Conservation (phyloP, 2,888 invertebrate genomes). For the Amitus sp. region DNA sequence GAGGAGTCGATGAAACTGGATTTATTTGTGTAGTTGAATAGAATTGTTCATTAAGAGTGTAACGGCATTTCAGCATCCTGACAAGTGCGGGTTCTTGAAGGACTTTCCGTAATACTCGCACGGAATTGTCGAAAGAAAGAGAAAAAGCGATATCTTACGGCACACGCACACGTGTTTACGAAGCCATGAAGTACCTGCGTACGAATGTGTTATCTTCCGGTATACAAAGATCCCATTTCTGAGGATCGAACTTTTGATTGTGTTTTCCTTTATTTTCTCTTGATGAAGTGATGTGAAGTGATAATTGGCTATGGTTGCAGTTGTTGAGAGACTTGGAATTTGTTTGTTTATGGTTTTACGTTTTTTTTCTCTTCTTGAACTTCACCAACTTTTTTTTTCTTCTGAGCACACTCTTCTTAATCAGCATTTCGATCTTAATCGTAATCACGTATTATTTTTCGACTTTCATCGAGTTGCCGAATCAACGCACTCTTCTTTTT, state of each 20-base stretch:
- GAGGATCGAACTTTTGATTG: slow-evolving; percentile 53
- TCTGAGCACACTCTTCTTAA: slow-evolving; percentile 54
- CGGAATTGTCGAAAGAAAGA: slow-evolving; percentile 43
- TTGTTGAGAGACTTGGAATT: slow-evolving; percentile 61
- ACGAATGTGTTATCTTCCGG: slow-evolving; percentile 52
- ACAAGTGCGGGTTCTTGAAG: slow-evolving; percentile 57
- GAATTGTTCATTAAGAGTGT: slow-evolving; percentile 25
- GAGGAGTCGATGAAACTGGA: neutral
- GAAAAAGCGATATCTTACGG: slow-evolving; percentile 54
- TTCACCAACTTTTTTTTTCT: slow-evolving; percentile 45
- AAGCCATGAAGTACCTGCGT: slow-evolving; percentile 60
- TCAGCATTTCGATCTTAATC: slow-evolving; percentile 51
- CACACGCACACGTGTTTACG: slow-evolving; percentile 63
- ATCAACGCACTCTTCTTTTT: slow-evolving; percentile 1
- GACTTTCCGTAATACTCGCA: slow-evolving; percentile 55
- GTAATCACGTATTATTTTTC: slow-evolving; percentile 48
- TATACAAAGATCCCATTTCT: slow-evolving; percentile 47
- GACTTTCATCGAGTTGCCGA: slow-evolving; percentile 42
- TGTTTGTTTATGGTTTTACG: slow-evolving; percentile 57
- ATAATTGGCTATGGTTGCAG: slow-evolving; percentile 60
- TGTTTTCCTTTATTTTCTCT: slow-evolving; percentile 47
- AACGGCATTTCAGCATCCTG: slow-evolving; percentile 65
- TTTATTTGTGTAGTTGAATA: neutral
- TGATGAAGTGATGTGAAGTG: slow-evolving; percentile 58
- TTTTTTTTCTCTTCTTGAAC: slow-evolving; percentile 44